Percentiles rank a stretch among this genome's conserved stretches.
Conservation (phyloP, 2,797 vertebrate genomes). For the Phalanger gymnotis region DNA sequence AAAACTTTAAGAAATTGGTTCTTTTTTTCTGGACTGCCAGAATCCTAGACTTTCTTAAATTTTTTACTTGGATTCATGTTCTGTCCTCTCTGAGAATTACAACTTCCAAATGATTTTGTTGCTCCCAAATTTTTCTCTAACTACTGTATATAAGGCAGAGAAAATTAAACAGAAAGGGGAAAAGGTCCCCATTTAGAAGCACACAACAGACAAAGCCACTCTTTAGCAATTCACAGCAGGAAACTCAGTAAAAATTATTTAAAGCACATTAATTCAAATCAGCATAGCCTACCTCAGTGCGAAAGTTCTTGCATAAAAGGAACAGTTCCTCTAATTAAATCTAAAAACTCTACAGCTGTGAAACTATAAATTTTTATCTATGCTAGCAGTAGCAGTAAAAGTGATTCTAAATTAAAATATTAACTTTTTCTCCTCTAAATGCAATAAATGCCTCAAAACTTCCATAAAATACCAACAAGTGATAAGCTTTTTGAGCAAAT, state of each 20-base stretch:
- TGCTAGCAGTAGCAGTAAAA: conserved; percentile 77
- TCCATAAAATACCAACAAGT: conserved; percentile 67
- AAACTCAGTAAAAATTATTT: conserved; percentile 79
- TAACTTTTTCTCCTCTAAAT: conserved; percentile 62
- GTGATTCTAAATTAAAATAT: conserved; percentile 81
- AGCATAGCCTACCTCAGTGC: conserved; percentile 69
- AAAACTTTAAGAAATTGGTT: background rate
- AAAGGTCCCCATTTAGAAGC: conserved; percentile 62
- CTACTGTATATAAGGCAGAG: background rate
- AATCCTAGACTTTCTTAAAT: background rate
- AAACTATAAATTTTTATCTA: conserved; percentile 83
- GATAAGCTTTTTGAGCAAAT: conserved; percentile 54
- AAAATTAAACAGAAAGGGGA: conserved; percentile 24
- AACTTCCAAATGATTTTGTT: background rate
- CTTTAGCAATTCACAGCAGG: conserved; percentile 71
- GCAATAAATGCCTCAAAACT: conserved; percentile 68
- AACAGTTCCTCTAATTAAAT: conserved; percentile 85
- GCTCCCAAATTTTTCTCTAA: conserved; percentile 23
- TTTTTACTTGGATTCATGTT: background rate
- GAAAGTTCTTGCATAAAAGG: conserved; percentile 76
- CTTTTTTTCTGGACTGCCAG: background rate
- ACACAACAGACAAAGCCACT: conserved; percentile 66
- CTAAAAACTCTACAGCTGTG: conserved; percentile 81
- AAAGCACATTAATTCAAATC: conserved; percentile 79
- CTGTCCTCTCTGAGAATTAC: background rate